Percentiles rank a stretch among this genome's conserved stretches.
Evolutionary conservation across 2,888 invertebrate genomes (phyloP).

Genomic region (Harpagoxenus sublaevis): DNA sequence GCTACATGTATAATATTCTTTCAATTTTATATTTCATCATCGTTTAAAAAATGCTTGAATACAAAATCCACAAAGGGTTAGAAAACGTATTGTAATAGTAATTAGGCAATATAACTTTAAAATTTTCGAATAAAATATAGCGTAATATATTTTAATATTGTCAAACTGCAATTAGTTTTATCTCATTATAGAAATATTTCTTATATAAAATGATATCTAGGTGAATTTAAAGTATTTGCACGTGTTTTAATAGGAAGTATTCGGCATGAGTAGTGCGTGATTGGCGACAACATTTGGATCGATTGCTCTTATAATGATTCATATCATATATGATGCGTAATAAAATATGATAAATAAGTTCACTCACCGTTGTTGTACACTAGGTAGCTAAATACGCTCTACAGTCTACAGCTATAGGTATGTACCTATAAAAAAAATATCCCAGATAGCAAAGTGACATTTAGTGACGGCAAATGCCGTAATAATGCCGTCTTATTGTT

Average conservation of each 20-base stretch:
- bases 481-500: too few species aligned
- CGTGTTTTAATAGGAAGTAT: background rate
- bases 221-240: background rate
- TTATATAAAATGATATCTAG: background rate
- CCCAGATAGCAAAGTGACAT: too few species aligned
- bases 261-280: background rate
- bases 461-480: too few species aligned
- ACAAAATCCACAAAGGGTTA: background rate
- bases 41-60: background rate
- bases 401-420: too few species aligned
- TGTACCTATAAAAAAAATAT: too few species aligned
- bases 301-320: background rate
- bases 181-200: background rate
- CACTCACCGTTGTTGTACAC: constrained; percentile 10
- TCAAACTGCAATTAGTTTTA: background rate
- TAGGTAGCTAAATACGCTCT: background rate
- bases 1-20: background rate
- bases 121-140: background rate
- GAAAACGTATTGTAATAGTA: background rate
- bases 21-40: background rate
- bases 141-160: background rate
- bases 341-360: background rate
- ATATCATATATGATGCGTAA: background rate
- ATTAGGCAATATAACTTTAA: background rate
- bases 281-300: background rate